Base-by-base conservation (phyloP, 2,113 vertebrate genomes). In the Corythornis madagascariensis region DNA sequence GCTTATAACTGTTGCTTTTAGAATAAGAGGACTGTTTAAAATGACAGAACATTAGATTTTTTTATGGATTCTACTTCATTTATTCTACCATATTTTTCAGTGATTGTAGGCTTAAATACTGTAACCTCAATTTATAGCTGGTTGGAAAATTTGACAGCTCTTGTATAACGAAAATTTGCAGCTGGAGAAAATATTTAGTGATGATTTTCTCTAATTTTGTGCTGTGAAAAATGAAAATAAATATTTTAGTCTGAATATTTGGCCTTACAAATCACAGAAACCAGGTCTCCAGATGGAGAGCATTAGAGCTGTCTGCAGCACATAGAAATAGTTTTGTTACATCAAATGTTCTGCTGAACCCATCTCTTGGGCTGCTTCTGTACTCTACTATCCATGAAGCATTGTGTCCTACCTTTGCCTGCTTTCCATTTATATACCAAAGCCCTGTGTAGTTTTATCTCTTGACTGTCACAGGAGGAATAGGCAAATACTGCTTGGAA, bases 21-120 rank as follows among this genome's bases (percentile, higher is more conserved):
- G 40, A 86, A 78, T 48, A 45, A 83, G 91, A 73, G 28, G 20
- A 74, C 20, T 77, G 52, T 71, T 93, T 64, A 8, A 89, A 93
- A 81, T 64, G 6, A 83, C 17, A 66, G 69, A 93, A 66, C 1
- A 2, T 83, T 73, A 50, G 13, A 1, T 2, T 78, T 77, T 78
- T 77, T 88, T 78, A 69, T 74, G 50, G 20, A 65, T 82, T 81
- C 19, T 82, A 16, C 21, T 90, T 90, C 45, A 81, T 93, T 95
- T 93, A 56, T 7, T 29, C 11, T 42, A 35, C 29, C 13, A 9
- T 71, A 45, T 67, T 81, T 91, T 90, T 29, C 70, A 88, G 11
- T 74, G 77, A 80, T 47, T 40, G 4, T 71, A 10, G 12, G 31
- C 64, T 83, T 78, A 77, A 48, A 40, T 74, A 67, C 13, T 64